Evolutionary conservation across 2,113 vertebrate genomes (phyloP).

Genomic region (Porphyrio hochstetteri): DNA sequence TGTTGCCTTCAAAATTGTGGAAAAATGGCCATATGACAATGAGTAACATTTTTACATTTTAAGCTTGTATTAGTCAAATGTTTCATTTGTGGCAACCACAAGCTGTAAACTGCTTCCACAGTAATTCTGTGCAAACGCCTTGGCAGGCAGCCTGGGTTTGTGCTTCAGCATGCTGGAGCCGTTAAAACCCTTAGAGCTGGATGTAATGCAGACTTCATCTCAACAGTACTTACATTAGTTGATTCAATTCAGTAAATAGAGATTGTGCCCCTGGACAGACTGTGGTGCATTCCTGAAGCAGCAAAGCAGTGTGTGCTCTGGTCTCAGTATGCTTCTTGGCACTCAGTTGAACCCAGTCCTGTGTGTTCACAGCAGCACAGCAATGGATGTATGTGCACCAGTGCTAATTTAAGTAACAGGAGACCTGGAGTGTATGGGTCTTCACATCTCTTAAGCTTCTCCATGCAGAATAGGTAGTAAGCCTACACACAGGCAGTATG

Average conservation of each 20-base stretch:
- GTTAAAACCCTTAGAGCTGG: conserved; percentile 16
- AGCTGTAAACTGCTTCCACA: conserved; percentile 12
- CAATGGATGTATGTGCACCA: not conserved
- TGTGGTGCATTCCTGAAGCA: conserved; percentile 1
- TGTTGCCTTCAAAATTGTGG: not conserved
- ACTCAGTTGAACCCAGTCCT: not conserved
- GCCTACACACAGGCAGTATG: not conserved
- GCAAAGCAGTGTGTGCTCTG: not conserved
- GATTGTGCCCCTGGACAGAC: not conserved
- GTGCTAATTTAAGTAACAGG: not conserved
- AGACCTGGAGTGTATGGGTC: not conserved
- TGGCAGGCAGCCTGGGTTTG: not conserved
- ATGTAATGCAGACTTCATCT: not conserved
- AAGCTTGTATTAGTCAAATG: not conserved
- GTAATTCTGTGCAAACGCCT: conserved; percentile 16
- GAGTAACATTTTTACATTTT: not conserved
- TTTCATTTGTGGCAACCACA: conserved; percentile 19
- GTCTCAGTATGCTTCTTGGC: not conserved
- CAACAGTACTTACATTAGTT: not conserved
- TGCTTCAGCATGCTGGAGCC: not conserved
- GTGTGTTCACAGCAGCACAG: not conserved
- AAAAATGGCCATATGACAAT: not conserved
- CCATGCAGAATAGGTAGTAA: not conserved
- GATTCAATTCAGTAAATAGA: not conserved
- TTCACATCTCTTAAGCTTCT: not conserved